Percentiles rank a stretch among this genome's conserved stretches.
Evolutionary conservation across 2,797 vertebrate genomes (phyloP).

Genomic region (Zenarchopterus dispar): DNA sequence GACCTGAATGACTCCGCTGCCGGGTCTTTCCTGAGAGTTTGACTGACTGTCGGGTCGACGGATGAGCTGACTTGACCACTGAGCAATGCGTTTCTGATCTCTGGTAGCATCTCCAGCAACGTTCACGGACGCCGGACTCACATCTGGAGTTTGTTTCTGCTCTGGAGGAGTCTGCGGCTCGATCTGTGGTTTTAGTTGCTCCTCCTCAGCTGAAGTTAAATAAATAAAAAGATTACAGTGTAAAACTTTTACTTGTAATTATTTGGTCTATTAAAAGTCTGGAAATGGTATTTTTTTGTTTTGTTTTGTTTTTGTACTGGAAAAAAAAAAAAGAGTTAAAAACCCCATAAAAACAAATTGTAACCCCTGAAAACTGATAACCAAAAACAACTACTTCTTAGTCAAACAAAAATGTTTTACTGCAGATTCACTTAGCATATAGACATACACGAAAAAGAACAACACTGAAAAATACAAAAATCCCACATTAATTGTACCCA

Average conservation of each 20-base stretch:
- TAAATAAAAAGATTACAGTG: slow-evolving; percentile 7
- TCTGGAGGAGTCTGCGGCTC: slow-evolving; percentile 28
- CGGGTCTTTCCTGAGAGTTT: slow-evolving; percentile 20
- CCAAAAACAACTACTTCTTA: too few species aligned
- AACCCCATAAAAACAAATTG: too few species aligned
- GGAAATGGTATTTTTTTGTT: too few species aligned
- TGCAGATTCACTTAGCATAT: too few species aligned
- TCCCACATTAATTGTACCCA: too few species aligned
- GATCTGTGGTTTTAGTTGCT: slow-evolving; percentile 3
- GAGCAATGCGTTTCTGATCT: slow-evolving; percentile 34
- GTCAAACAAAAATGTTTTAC: too few species aligned
- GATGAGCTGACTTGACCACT: not conserved
- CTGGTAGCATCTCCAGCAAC: slow-evolving; percentile 40
- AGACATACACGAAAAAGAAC: too few species aligned
- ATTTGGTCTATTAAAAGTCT: not conserved
- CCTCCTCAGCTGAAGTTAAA: slow-evolving; percentile 22
- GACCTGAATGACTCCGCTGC: slow-evolving; percentile 69
- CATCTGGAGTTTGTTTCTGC: slow-evolving; percentile 11
- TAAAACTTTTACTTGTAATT: not conserved
- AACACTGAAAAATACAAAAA: too few species aligned
- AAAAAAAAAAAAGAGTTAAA: too few species aligned
- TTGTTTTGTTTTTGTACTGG: too few species aligned
- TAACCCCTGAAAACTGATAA: too few species aligned
- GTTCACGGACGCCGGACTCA: slow-evolving; percentile 12
- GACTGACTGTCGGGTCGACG: slow-evolving; percentile 6